phyloP scores from a whole-genome alignment of 2,113 vertebrate genomes.

The Pantherophis guttatus region DNA sequence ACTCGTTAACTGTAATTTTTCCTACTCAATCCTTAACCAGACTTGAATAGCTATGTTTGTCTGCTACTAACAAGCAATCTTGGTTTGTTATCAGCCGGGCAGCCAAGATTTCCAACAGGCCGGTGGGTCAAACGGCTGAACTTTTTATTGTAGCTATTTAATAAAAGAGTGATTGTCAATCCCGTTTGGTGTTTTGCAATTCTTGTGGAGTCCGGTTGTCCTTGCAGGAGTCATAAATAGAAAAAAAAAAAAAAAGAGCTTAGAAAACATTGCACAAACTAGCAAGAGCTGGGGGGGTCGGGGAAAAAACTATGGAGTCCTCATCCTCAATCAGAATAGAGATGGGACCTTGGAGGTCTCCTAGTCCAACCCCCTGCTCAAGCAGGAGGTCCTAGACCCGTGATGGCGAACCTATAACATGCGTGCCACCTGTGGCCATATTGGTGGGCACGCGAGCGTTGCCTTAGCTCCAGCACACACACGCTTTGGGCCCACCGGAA shows the following conservation, averaged over 20 bases:
- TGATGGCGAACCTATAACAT: too few species aligned
- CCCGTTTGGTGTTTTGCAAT: background rate
- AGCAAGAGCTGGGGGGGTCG: background rate
- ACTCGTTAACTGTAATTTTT: accelerated
- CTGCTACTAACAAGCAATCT: background rate
- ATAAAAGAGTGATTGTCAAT: background rate
- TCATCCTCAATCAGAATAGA: too few species aligned
- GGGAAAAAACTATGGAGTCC: too few species aligned
- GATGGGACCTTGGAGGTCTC: too few species aligned
- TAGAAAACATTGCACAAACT: background rate
- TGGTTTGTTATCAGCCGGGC: background rate
- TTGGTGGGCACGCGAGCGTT: too few species aligned
- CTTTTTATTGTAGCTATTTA: background rate
- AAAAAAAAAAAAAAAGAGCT: background rate
- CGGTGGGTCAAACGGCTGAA: background rate
- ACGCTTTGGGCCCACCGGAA: too few species aligned
- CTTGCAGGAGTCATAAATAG: background rate
- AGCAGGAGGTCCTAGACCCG: too few species aligned
- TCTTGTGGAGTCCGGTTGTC: background rate
- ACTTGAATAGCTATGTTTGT: background rate
- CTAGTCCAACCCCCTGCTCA: too few species aligned
- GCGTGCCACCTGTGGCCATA: too few species aligned
- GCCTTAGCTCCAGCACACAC: too few species aligned
- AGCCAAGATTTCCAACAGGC: background rate
- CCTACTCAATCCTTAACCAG: background rate